Base-by-base conservation (phyloP, 2,113 vertebrate genomes). In the Thunnus maccoyii region DNA sequence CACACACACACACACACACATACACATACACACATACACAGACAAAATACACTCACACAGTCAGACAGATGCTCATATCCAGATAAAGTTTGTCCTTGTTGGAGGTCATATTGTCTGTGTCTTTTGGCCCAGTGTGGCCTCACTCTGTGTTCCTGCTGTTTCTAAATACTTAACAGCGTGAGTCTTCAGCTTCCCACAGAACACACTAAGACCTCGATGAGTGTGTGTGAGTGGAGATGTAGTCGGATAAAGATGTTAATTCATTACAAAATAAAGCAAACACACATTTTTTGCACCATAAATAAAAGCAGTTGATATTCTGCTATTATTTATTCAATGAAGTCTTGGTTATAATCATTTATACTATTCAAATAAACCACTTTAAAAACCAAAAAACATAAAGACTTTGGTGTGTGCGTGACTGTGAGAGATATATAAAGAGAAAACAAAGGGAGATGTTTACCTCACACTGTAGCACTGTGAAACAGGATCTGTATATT, bases 11-110 rank as follows among this genome's bases (percentile, higher is more conserved):
- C 36, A 41, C 6, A 41, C 36, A 41, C 36, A n/a, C 46, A 41
- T 50, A 41, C 36, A 41, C 6, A 41, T 8, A 41, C 36, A 36
- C 36, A 8, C 36, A 36, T 5, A 8, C 36, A 22, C 52, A 50
- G 15, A 25, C 64, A 55, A 18, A 47, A 47, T 48, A 13, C 76
- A n/a, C 1, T 18, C 70, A 2, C 15, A 27, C 55, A 80, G 54
- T 54, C 58, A 70, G 79, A 58, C 72, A 69, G 77, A 72, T 58
- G 71, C 66, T 50, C 55, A 47, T 20, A 0, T 77, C 62, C 64
- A 30, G 68, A 78, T 74, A 70, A 72, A 65, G 55, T 75, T 54
- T 63, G 66, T 75, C 85, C 75, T 91, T 75, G 78, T 62, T 58
- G 41, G 80, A 79, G 67, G 88, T 80, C 75, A 47, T 46, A 55